Evolutionary conservation across 1,140 invertebrate species (phyloP).

Genomic region (Hypothenemus hampei): DNA sequence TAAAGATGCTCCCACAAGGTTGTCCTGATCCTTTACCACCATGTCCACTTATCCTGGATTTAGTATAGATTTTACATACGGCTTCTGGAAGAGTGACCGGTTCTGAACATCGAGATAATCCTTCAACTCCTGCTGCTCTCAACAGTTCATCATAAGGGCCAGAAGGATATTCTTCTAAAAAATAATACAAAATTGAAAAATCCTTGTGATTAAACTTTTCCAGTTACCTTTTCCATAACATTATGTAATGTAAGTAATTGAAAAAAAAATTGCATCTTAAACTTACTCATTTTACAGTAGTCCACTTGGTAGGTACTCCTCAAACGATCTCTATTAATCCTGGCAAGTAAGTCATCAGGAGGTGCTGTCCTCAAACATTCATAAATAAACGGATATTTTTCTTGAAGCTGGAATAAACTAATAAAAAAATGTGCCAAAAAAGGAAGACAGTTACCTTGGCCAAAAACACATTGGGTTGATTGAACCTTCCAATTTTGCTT

Average conservation of each 20-base stretch:
- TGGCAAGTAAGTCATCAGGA: slow-evolving; percentile 50
- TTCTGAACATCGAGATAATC: slow-evolving; percentile 48
- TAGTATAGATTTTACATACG: slow-evolving; percentile 49
- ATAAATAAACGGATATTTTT: slow-evolving; percentile 56
- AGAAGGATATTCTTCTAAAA: slow-evolving; percentile 47
- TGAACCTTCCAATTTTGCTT: slow-evolving; percentile 46
- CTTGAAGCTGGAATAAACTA: slow-evolving; percentile 46
- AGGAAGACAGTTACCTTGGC: slow-evolving; percentile 46
- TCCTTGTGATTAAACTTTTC: too few species aligned
- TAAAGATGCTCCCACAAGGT: slow-evolving; percentile 14
- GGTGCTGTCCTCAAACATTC: slow-evolving; percentile 51
- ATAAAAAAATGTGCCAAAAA: background rate
- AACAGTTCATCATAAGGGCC: slow-evolving; percentile 52
- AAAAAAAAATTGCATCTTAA: too few species aligned
- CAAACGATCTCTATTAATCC: slow-evolving; percentile 53
- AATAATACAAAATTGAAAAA: too few species aligned
- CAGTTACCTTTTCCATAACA: too few species aligned
- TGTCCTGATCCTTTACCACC: slow-evolving; percentile 15
- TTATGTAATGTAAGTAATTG: too few species aligned
- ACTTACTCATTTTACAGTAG: slow-evolving; percentile 52
- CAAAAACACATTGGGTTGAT: slow-evolving; percentile 53
- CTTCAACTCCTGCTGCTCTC: slow-evolving; percentile 47
- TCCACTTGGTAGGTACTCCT: slow-evolving; percentile 57
- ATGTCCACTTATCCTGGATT: slow-evolving; percentile 39
- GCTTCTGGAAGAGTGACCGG: slow-evolving; percentile 49